These are phyloP conservation scores for Monarcha castaneiventris DNA, from an alignment of 2,113 vertebrate species.

Conservation along the genomic window DNA sequence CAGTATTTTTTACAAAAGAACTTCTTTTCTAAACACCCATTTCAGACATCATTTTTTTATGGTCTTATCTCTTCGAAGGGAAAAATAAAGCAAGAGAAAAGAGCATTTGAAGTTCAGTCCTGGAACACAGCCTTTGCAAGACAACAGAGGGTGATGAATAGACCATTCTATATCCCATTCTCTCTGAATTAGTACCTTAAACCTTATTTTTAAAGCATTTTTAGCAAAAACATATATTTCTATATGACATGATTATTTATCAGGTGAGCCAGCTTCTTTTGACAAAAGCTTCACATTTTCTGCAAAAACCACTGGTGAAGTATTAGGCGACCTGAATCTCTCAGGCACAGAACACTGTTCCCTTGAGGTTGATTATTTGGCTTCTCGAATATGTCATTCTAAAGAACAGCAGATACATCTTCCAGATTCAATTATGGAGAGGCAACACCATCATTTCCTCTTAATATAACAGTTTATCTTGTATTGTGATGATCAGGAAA, in stretches of 20 bases:
- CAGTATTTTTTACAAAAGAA: neutral
- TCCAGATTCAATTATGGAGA: conserved; percentile 75
- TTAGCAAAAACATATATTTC: conserved; percentile 75
- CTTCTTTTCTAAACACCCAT: neutral
- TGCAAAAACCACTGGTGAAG: neutral
- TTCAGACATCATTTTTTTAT: neutral
- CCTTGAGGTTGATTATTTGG: conserved; percentile 65
- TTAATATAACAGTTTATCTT: conserved; percentile 79
- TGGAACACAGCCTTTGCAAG: neutral
- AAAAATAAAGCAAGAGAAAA: neutral
- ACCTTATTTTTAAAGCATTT: conserved; percentile 76
- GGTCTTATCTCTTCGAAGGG: neutral
- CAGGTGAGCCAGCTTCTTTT: conserved; percentile 37
- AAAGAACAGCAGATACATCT: conserved; percentile 68
- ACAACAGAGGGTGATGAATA: conserved; percentile 54
- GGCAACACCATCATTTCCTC: conserved; percentile 57
- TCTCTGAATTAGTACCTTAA: conserved; percentile 74
- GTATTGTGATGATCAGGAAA: conserved; percentile 66
- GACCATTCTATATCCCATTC: conserved; percentile 75
- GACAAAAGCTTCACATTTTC: conserved; percentile 53
- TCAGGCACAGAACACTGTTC: conserved; percentile 19
- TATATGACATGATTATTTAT: conserved; percentile 77
- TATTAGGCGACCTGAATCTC: neutral
- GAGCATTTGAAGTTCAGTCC: neutral
- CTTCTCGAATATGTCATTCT: conserved; percentile 59